Evolutionary conservation across 1,140 invertebrate genomes (phyloP), one percentile per base, ranked within the genome.

Genomic region (Bicyclus anynana): DNA sequence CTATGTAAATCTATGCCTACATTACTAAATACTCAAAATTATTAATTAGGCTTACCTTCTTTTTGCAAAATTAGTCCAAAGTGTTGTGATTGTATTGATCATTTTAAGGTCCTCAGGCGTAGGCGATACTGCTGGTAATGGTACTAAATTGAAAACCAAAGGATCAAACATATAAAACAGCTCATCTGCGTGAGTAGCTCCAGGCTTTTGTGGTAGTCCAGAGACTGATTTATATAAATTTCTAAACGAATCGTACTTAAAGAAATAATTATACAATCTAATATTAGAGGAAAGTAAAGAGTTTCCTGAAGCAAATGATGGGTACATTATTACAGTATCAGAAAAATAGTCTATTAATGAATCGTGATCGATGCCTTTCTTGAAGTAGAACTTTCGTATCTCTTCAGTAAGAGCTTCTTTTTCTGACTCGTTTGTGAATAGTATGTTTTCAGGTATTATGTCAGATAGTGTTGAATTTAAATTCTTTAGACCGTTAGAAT

Each of bases 21-120:
- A 16, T 38, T 38, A 38, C 33, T 5, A 38, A 26, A 2, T 14
- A 12, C 6, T 16, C 4, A 47, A 26, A 26, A 47, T 4, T 6
- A 54, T 10, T 44, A 20, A 26, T 6, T 16, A n/a, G 21, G 4
- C 6, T 21, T 23, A 46, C 13, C 27, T 44, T n/a, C 6, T 29
- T 55, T 62, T 76, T 6, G 73, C 68, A 50, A 78, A 65, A 21
- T 62, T 70, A 6, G 75, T 62, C 69, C 71, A 76, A 13, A 72
- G 42, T 13, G 38, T 62, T 6, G 73, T 76, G 42, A 76, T 60
- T 52, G 35, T 46, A 23, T 70, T 44, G 14, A 77, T 63, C 0
- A 69, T 53, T 20, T 7, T 48, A 10, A 10, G 20, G 35, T 74
- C 67, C 7, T 44, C 65, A 13, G 13, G 16, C n/a, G 29, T 44